Evolutionary conservation across 2,113 vertebrate species (phyloP), one percentile per base, ranked within the genome.

Genomic region (Opisthocomus hoazin): DNA sequence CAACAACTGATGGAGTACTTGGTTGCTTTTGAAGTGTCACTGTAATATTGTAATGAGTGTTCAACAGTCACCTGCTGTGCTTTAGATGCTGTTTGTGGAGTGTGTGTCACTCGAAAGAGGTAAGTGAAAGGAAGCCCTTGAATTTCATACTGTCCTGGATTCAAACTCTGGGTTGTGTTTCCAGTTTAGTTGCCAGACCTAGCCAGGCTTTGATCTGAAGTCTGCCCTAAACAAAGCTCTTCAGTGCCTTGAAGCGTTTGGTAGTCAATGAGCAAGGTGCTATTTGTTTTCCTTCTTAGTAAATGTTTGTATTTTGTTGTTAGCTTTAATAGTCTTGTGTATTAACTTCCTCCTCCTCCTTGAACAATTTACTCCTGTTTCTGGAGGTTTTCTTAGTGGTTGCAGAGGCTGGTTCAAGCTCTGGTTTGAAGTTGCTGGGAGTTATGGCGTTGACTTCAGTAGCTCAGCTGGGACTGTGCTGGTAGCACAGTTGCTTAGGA

Each of bases 21-120:
- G 92, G 76, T 70, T 81, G 23, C 22, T 45, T 96, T 89, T 82
- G 71, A 70, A 14, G 30, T 88, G 91, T 96, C 88, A 71, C 65
- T 29, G 27, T 39, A n/a, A 73, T 66, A 97, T 84, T 71, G 48
- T 87, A n/a, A 61, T 24, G 2, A 21, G 6, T 24, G 22, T 65
- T 89, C 54, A 46, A 37, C 76, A 32, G 16, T 90, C 45, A 4
- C 10, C 6, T 48, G 30, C n/a, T 61, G 34, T 91, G 56, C 21
- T 48, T 46, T 4, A 20, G 90, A 60, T 89, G 65, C 50, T 65
- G 21, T 65, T 66, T 76, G 89, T 77, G 79, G 61, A 56, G 48
- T 2, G 6, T n/a, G 7, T 66, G 65, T 37, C 73, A 12, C 53
- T 71, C 82, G 66, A 76, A 86, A 85, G 79, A 64, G 61, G 4